Evolutionary conservation across 2,113 vertebrate genomes (phyloP).

Genomic region (Daboia siamensis): DNA sequence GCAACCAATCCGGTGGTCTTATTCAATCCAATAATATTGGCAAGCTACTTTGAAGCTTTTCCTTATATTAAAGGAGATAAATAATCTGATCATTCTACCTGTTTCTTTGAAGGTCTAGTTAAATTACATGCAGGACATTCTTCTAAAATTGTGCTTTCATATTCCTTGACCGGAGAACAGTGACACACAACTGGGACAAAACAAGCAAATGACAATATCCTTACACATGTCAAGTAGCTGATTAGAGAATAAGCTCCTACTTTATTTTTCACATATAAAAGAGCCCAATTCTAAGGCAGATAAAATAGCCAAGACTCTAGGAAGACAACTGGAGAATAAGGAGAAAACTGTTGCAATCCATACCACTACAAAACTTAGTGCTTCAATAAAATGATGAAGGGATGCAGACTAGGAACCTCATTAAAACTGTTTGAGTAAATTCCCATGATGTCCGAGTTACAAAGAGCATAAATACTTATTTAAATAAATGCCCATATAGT

Average conservation of each 20-base stretch:
- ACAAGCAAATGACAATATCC: background rate
- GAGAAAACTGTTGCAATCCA: background rate
- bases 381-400: background rate
- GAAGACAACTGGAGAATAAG: background rate
- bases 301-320: background rate
- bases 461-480: background rate
- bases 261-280: background rate
- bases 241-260: background rate
- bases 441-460: background rate
- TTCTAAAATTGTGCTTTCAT: background rate
- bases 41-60: background rate
- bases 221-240: background rate
- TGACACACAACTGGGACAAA: background rate
- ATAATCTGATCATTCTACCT: background rate
- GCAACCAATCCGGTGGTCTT: background rate
- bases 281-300: background rate
- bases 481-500: background rate
- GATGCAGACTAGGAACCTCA: background rate
- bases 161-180: background rate
- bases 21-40: background rate
- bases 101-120: slow-evolving; percentile 3
- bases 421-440: background rate
- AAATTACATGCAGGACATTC: background rate
- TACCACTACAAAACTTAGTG: background rate
- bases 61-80: background rate